Base-by-base conservation (phyloP, 2,888 invertebrate species). In the Drosophila pseudotakahashii region DNA sequence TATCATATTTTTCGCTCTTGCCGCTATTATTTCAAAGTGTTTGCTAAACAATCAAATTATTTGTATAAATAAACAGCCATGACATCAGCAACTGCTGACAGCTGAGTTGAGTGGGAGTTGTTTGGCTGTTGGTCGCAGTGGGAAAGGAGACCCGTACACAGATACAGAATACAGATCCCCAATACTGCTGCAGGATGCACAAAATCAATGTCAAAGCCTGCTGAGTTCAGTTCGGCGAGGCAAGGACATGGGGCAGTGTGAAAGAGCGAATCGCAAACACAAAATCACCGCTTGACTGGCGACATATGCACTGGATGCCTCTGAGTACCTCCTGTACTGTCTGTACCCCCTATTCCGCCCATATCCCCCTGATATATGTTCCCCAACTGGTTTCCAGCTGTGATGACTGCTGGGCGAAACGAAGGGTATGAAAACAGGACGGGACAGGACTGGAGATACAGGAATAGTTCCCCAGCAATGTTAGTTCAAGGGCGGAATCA, bases 151-250 rank as follows among this genome's bases (percentile, higher is more conserved):
- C 5, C 34, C 34, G 11, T 4, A 13, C 59, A 70, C 64, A 45
- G 39, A 61, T 19, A 14, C 41, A 39, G 41, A 57, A 61, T 19
- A 14, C 41, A 39, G 41, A 57, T 19, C 2, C 30, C 36, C 14
- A 19, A 42, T 23, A 45, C 51, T 48, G 14, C 16, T 48, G 39
- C 64, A 66, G 45, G 69, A 68, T 66, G 66, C 55, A 67, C 63
- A 69, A 79, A 81, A 87, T 85, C 85, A 85, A 85, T 85, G 85
- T 89, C 89, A 87, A 79, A 71, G 71, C 76, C 72, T 76, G 82
- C 69, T 73, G 67, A 61, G 78, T 73, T 76, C 72, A 79, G 55
- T 63, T 32, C 2, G 47, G 16, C 10, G 47, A 45, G 71, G 53
- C 86, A 88, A 88, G 88, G 82, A 82, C 82, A 85, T 68, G 42